These are phyloP conservation scores for Polietes domitor DNA, from an alignment of 2,888 invertebrate genomes.

Conservation along the genomic window DNA sequence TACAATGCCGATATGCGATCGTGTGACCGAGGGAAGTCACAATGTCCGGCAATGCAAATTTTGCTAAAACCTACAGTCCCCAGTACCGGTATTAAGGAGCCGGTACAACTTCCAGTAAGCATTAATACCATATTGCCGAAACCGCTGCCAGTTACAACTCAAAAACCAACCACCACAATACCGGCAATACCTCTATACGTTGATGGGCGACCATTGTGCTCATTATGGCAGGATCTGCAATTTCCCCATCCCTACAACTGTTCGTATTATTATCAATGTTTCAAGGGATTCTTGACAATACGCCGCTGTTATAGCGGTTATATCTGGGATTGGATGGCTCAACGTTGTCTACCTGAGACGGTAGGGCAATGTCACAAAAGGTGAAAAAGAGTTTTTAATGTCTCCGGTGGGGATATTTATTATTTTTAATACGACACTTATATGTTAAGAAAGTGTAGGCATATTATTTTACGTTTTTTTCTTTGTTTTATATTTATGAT, in stretches of 20 bases:
- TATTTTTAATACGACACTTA: too few species aligned
- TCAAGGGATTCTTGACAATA: constrained; percentile 34
- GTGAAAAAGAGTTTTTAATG: too few species aligned
- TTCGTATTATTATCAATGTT: constrained; percentile 49
- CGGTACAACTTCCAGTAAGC: too few species aligned
- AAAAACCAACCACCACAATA: neutral
- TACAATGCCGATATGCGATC: constrained; percentile 57
- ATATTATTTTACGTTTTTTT: too few species aligned
- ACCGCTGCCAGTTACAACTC: neutral
- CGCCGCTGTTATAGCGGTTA: constrained; percentile 47
- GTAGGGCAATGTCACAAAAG: neutral
- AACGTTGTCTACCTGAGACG: constrained; percentile 29
- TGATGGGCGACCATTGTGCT: constrained; percentile 33
- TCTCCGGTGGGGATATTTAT: too few species aligned
- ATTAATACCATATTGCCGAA: neutral
- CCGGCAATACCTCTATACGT: neutral
- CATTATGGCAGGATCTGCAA: constrained; percentile 40
- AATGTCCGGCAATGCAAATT: neutral
- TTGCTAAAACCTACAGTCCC: neutral
- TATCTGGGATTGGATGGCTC: constrained; percentile 45
- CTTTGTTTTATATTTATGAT: too few species aligned
- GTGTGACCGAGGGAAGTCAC: constrained; percentile 39
- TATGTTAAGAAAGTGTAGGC: too few species aligned
- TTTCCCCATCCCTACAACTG: constrained; percentile 49
- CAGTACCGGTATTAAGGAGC: too few species aligned